phyloP scores from a whole-genome alignment of 2,888 invertebrate species.

The Epicampocera succincta region DNA sequence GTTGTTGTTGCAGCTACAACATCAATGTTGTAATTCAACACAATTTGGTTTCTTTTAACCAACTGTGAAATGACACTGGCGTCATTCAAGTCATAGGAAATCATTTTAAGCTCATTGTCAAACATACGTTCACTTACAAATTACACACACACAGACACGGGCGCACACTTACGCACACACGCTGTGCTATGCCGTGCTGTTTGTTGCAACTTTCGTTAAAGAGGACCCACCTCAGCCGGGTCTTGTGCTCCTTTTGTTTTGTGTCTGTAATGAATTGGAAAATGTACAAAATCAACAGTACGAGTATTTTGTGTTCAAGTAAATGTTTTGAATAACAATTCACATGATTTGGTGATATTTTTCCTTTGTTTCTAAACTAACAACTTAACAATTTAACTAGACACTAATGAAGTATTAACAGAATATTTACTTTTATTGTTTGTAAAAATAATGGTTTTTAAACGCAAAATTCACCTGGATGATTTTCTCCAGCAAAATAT shows the following conservation, averaged over 20 bases:
- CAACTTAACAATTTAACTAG: constrained; percentile 29
- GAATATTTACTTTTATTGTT: neutral
- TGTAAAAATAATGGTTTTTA: neutral
- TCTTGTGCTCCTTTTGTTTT: constrained; percentile 27
- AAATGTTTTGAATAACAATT: constrained; percentile 61
- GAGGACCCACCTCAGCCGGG: constrained; percentile 44
- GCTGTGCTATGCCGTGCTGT: neutral
- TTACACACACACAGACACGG: neutral
- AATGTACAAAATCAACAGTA: constrained; percentile 47
- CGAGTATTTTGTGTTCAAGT: neutral
- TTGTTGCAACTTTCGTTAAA: constrained; percentile 18
- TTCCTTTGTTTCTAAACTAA: neutral
- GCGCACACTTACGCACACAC: neutral
- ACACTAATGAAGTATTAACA: constrained; percentile 37
- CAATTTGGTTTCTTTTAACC: constrained; percentile 48
- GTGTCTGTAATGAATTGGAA: constrained; percentile 50
- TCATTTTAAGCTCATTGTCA: constrained; percentile 11
- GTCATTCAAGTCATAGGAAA: constrained; percentile 41
- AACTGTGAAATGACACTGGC: constrained; percentile 60
- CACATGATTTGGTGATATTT: constrained; percentile 20
- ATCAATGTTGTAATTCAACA: constrained; percentile 39
- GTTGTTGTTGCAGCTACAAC: constrained; percentile 13
- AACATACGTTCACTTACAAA: neutral
- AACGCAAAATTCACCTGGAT: no score
- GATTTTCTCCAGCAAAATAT: no score